Evolutionary conservation across 2,797 vertebrate genomes (phyloP).

Genomic region (Anomalospiza imberbis): DNA sequence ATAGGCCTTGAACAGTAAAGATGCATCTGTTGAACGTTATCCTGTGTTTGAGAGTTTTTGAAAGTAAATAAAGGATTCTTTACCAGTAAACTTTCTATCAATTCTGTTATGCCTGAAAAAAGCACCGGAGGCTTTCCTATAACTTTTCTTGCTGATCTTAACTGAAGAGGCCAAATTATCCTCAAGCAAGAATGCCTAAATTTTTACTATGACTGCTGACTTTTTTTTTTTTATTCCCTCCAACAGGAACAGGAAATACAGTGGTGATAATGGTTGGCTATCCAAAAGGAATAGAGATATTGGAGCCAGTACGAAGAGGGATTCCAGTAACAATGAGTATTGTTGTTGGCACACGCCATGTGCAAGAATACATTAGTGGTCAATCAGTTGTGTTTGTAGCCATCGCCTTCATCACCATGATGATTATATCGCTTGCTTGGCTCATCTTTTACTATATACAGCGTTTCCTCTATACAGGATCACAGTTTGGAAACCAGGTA

Average conservation of each 20-base stretch:
- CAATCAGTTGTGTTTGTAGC: slow-evolving; percentile 81
- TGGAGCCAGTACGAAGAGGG: slow-evolving; percentile 75
- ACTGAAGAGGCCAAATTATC: neutral
- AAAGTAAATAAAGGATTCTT: neutral
- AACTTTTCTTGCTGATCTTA: neutral
- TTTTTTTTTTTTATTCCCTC: neutral
- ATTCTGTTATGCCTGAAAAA: neutral
- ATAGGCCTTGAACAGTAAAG: neutral
- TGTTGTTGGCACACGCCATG: slow-evolving; percentile 71
- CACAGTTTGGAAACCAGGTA: slow-evolving; percentile 81
- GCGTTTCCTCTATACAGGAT: slow-evolving; percentile 78
- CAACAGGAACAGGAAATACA: slow-evolving; percentile 76
- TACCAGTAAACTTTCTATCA: neutral
- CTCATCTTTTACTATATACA: slow-evolving; percentile 82
- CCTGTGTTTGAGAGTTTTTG: neutral
- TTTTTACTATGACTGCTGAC: neutral
- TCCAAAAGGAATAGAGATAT: slow-evolving; percentile 78
- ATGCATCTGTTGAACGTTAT: neutral
- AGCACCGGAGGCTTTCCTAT: neutral
- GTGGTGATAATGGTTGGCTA: slow-evolving; percentile 82
- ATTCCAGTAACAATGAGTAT: slow-evolving; percentile 77
- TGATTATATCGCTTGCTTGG: slow-evolving; percentile 81
- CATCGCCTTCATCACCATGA: slow-evolving; percentile 82
- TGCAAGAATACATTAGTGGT: slow-evolving; percentile 76
- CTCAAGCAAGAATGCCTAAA: neutral